Evolutionary conservation across 2,888 invertebrate species (phyloP).

Genomic region (Chrysopilus asiliformis): DNA sequence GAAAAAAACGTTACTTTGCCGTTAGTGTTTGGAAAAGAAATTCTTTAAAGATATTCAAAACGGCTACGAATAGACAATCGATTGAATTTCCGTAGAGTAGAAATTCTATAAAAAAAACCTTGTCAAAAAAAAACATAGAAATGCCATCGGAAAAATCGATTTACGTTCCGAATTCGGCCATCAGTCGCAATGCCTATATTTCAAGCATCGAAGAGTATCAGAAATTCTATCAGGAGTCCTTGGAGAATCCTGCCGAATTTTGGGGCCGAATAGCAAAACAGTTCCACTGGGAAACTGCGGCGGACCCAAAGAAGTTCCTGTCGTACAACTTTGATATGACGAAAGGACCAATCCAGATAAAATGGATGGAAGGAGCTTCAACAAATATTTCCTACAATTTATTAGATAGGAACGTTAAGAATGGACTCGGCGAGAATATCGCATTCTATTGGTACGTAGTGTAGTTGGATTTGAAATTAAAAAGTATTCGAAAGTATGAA

Average conservation of each 20-base stretch:
- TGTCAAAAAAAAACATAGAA: no score
- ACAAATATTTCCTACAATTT: slow-evolving; percentile 95
- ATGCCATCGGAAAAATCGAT: slow-evolving; percentile 46
- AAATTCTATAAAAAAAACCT: no score
- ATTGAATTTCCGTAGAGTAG: no score
- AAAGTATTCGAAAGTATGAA: no score
- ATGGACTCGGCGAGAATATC: slow-evolving; percentile 77
- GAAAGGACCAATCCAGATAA: slow-evolving; percentile 80
- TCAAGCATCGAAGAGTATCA: slow-evolving; percentile 62
- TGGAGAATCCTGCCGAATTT: slow-evolving; percentile 79
- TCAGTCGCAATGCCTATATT: slow-evolving; percentile 48
- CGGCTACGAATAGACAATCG: no score
- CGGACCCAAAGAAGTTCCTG: slow-evolving; percentile 61
- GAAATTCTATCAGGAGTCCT: slow-evolving; percentile 70
- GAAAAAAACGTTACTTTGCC: no score
- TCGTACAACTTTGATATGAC: slow-evolving; percentile 83
- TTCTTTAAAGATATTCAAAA: no score
- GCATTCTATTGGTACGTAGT: slow-evolving; percentile 86
- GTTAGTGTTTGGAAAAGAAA: no score
- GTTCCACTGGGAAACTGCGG: slow-evolving; percentile 81
- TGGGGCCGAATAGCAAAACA: slow-evolving; percentile 89
- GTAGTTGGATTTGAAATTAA: no score
- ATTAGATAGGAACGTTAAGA: slow-evolving; percentile 80
- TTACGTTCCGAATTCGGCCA: slow-evolving; percentile 44
- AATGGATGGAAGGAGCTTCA: slow-evolving; percentile 89